Evolutionary conservation across 2,888 invertebrate genomes (phyloP), one percentile per base, ranked within the genome.

Genomic region (Steinernema scapterisci): DNA sequence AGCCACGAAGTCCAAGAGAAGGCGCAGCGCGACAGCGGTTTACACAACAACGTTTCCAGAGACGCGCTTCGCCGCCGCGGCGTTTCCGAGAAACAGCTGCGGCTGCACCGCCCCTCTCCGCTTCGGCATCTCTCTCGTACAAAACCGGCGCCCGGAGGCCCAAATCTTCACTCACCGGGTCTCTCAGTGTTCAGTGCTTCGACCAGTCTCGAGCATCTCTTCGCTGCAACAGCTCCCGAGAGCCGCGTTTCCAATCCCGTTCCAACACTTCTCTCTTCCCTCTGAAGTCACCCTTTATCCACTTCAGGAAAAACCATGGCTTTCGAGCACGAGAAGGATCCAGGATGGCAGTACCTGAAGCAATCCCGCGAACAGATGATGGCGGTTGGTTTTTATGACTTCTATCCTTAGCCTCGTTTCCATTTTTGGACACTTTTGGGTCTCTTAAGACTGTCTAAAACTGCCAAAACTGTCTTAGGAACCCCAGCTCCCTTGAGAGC

Each of bases 301-400:
- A 52, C 23, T 13, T 23, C 45, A 21, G 46, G 31, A n/a, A n/a
- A n/a, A 43, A 76, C 27, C 56, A 78, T 80, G 81, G 77, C 79
- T 71, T 74, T 77, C 70, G 82, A 83, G 63, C 70, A 81, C 79
- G 85, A 86, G 75, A 85, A 86, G 78, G 87, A 87, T 75, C 86
- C 87, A 51, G 87, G 87, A 79, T 87, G 87, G 87, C 85, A 86
- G 79, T 87, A 84, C 77, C 79, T 87, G 77, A 83, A 83, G 52
- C 77, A 82, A 71, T 73, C 81, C 46, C 78, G 84, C 75, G 87
- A 87, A 78, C 80, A 84, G 75, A 75, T 80, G 78, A 75, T 85
- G 75, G 76, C 80, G 78, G 87, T 86, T 56, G 51, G 51, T 71
- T 70, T 71, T 38, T 38, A 38, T 46, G 23, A n/a, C 23, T 48